Conservation (phyloP, 2,888 invertebrate genomes). For the Cryptosula pallasiana region DNA sequence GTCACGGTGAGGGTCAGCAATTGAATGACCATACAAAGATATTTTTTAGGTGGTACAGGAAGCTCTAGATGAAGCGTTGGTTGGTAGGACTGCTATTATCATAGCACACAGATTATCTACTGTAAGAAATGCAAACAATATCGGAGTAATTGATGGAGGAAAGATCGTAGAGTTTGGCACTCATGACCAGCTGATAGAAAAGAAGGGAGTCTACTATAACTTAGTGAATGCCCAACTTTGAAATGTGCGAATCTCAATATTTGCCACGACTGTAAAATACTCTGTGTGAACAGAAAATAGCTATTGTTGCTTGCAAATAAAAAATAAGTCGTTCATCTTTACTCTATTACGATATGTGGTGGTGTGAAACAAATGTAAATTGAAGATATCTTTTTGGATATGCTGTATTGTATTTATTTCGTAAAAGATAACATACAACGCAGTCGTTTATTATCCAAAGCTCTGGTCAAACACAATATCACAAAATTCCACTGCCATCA, state of each 20-base stretch:
- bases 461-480: no score
- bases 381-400: no score
- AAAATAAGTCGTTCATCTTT: background rate
- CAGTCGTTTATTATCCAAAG: no score
- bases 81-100: constrained; percentile 54
- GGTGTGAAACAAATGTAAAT: background rate
- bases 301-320: no score
- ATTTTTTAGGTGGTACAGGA: constrained; percentile 44
- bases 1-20: no score
- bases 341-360: background rate
- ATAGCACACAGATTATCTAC: constrained; percentile 56
- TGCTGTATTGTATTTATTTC: no score
- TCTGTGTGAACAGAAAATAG: no score
- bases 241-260: no score
- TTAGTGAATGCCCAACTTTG: constrained; percentile 29
- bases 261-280: no score
- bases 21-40: no score
- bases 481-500: no score
- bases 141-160: constrained; percentile 43
- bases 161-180: constrained; percentile 42
- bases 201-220: constrained; percentile 41
- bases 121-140: constrained; percentile 54
- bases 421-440: no score
- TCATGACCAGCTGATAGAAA: constrained; percentile 41
- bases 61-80: constrained; percentile 52